phyloP scores from a whole-genome alignment of 1,140 invertebrate genomes.

The Drosophila nikananu region DNA sequence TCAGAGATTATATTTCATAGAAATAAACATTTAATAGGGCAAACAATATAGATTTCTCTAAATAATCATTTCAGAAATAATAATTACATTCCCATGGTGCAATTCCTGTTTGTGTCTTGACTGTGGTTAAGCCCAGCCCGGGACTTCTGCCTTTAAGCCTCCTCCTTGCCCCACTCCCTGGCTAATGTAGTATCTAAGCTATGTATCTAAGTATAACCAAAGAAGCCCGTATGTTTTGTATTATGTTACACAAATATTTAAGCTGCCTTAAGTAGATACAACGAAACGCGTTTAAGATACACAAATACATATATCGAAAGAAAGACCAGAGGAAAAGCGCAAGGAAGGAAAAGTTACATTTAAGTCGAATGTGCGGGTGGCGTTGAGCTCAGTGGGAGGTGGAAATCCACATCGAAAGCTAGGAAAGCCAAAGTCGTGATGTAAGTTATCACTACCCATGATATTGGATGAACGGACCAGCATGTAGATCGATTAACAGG shows the following conservation, averaged over 20 bases:
- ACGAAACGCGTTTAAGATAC: conserved; percentile 82
- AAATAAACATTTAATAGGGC: background rate
- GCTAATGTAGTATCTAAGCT: conserved; percentile 61
- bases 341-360: conserved; percentile 71
- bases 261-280: conserved; percentile 82
- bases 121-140: conserved; percentile 28
- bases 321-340: conserved; percentile 51
- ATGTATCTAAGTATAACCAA: conserved; percentile 80
- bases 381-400: conserved; percentile 49
- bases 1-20: background rate
- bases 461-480: conserved; percentile 28
- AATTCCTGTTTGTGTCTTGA: background rate
- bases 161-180: background rate
- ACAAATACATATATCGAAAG: conserved; percentile 59
- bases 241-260: conserved; percentile 84
- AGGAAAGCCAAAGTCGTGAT: conserved; percentile 69
- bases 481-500: conserved; percentile 28
- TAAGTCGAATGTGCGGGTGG: conserved; percentile 63
- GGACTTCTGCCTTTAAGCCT: conserved; percentile 7
- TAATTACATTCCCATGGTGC: conserved; percentile 17
- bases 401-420: conserved; percentile 13
- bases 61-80: no score
- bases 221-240: conserved; percentile 83
- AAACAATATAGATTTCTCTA: background rate
- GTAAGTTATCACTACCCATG: conserved; percentile 67